Conservation (phyloP, 2,797 vertebrate species). For the Sebastes flavidus region DNA sequence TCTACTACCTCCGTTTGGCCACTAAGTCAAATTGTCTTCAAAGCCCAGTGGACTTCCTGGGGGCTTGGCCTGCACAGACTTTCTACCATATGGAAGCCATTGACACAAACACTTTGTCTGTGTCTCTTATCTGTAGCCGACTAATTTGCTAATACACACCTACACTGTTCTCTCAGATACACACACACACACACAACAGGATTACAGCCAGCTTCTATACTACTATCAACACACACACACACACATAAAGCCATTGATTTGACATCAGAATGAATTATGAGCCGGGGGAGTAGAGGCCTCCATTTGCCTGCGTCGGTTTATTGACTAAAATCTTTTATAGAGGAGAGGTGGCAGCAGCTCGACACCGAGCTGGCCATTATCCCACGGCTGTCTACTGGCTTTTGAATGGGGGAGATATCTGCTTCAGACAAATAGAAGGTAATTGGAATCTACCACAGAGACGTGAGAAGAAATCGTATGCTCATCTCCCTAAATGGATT, state of each 20-base stretch:
- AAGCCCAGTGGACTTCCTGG: no score
- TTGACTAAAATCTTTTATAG: constrained; percentile 26
- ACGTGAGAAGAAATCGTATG: not conserved
- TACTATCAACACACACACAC: not conserved
- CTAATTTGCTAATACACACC: constrained; percentile 2
- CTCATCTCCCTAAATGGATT: constrained; percentile 14
- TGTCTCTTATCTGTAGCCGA: not conserved
- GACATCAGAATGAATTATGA: constrained; percentile 54
- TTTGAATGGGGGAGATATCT: constrained; percentile 15
- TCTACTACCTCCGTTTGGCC: not conserved
- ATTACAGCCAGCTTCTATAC: not conserved
- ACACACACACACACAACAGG: not conserved
- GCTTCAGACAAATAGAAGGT: constrained; percentile 17
- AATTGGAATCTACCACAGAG: constrained; percentile 17
- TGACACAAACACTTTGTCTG: not conserved
- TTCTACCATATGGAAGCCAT: not conserved
- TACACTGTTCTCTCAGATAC: not conserved
- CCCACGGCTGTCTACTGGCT: not conserved
- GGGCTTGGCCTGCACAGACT: no score
- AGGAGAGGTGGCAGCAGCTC: not conserved
- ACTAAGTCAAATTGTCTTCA: not conserved
- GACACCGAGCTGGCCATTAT: constrained; percentile 7
- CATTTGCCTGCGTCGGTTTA: constrained; percentile 16
- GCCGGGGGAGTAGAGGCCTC: not conserved
- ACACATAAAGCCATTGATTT: constrained; percentile 46